Percentiles rank a stretch among this genome's conserved stretches.
Conservation (phyloP, 1,140 invertebrate species). For the Eriocheir sinensis region DNA sequence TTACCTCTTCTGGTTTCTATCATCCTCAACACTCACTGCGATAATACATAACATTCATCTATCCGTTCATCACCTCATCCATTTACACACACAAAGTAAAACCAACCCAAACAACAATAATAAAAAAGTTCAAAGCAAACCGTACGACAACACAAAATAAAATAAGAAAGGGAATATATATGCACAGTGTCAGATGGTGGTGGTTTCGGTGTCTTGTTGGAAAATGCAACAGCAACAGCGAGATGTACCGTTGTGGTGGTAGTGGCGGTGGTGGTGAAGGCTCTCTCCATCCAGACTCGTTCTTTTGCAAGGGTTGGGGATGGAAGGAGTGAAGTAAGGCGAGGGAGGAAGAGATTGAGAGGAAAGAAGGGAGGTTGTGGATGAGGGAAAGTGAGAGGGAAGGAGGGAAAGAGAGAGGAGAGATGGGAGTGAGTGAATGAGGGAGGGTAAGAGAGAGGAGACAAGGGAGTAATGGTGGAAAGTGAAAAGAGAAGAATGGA, state of each 20-base stretch:
- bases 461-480: too few species aligned
- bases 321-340: too few species aligned
- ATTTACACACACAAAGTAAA: neutral
- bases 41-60: too few species aligned
- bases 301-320: neutral
- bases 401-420: too few species aligned
- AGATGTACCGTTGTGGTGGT: too few species aligned
- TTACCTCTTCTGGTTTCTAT: neutral
- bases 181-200: neutral
- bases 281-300: neutral
- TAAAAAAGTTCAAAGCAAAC: neutral
- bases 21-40: too few species aligned
- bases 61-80: neutral
- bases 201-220: constrained; percentile 22
- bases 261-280: neutral
- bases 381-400: too few species aligned
- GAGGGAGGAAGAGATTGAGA: too few species aligned
- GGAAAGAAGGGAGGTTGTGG: too few species aligned
- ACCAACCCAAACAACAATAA: neutral
- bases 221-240: neutral
- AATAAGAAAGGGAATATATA: neutral
- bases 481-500: too few species aligned
- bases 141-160: neutral
- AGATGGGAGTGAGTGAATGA: too few species aligned
- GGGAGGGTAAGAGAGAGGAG: too few species aligned